Evolutionary conservation across 1,140 invertebrate genomes (phyloP).

Genomic region (Euura saliciscinereae): DNA sequence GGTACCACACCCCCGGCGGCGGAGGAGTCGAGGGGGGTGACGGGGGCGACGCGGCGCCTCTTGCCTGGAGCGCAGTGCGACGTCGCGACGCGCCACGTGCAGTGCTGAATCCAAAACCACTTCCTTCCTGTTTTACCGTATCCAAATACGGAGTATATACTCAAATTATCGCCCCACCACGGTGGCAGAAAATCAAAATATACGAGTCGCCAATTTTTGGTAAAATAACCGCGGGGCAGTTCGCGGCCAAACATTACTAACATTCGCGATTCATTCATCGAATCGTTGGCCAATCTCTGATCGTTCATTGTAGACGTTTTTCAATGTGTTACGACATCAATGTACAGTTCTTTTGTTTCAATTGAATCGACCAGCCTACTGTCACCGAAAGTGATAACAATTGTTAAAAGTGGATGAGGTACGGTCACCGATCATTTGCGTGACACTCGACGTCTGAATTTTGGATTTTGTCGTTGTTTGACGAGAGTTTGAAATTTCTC

Average conservation of each 20-base stretch:
- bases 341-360: too few species aligned
- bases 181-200: neutral
- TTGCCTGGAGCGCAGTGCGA: conserved; percentile 59
- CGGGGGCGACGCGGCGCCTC: conserved; percentile 49
- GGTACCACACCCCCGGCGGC: conserved; percentile 14
- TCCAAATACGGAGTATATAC: neutral
- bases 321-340: too few species aligned
- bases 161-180: neutral
- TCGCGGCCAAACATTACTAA: neutral
- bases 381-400: too few species aligned
- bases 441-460: too few species aligned
- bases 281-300: too few species aligned
- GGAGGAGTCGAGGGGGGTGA: conserved; percentile 25
- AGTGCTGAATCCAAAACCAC: conserved; percentile 37
- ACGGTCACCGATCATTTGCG: too few species aligned
- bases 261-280: too few species aligned
- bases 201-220: neutral
- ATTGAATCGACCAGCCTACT: too few species aligned
- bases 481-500: too few species aligned
- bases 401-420: too few species aligned
- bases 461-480: too few species aligned
- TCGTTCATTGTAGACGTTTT: too few species aligned
- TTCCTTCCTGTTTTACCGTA: conserved; percentile 32
- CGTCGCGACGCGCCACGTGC: conserved; percentile 61
- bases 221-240: neutral